These are phyloP conservation scores for Mus caroli DNA, from an alignment of 2,797 vertebrate genomes.

Conservation along the genomic window DNA sequence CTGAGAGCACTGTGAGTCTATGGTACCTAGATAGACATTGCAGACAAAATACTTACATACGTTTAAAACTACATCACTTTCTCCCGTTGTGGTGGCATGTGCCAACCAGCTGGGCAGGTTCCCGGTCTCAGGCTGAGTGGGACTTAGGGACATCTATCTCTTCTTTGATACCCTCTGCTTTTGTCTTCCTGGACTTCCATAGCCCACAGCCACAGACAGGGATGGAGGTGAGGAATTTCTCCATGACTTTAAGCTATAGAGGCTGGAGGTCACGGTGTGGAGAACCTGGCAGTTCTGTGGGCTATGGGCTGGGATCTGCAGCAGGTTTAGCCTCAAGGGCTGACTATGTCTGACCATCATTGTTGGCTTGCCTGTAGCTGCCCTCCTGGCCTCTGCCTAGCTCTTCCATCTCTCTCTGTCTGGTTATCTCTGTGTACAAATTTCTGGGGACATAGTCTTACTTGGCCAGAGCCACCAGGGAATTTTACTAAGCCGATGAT, in stretches of 20 bases:
- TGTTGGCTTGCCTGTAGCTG: background rate
- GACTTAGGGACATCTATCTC: background rate
- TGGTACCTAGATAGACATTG: background rate
- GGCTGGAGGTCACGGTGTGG: too few species aligned
- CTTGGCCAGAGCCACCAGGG: background rate
- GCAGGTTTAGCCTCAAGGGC: background rate
- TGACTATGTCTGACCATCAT: background rate
- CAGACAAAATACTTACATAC: background rate
- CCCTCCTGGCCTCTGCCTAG: background rate
- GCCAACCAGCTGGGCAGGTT: background rate
- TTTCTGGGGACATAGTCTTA: background rate
- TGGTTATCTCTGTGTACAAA: too few species aligned
- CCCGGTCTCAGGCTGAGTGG: background rate
- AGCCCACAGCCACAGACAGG: background rate
- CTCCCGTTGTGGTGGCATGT: background rate
- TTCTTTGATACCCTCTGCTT: background rate
- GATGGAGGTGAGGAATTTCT: background rate
- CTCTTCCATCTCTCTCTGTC: too few species aligned
- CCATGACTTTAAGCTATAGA: background rate
- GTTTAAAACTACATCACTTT: background rate
- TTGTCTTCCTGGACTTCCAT: too few species aligned
- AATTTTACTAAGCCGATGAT: background rate
- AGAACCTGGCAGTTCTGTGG: background rate
- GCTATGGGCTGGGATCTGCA: background rate
- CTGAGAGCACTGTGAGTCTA: background rate